Evolutionary conservation across 2,797 vertebrate genomes (phyloP), one percentile per base, ranked within the genome.

Genomic region (Anguilla pacifica): DNA sequence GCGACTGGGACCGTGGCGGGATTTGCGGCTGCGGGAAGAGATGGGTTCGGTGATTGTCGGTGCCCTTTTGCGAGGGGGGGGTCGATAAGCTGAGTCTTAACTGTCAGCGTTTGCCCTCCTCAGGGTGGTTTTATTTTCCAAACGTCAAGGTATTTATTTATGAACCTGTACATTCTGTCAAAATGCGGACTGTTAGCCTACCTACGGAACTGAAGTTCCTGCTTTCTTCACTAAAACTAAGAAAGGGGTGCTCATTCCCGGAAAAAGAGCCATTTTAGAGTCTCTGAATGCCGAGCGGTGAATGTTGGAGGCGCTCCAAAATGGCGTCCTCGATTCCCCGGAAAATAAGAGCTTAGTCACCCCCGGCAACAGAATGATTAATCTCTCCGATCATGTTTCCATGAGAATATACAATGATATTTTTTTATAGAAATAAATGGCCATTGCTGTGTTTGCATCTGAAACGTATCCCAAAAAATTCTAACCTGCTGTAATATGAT

Each of bases 71-170:
- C 19, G 15, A 79, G 19, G 57, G 9, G 9, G 19, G 1, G 86
- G 70, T 84, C 83, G 46, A 19, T 57, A 22, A 43, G 39, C 67
- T 74, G 19, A 55, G 17, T 49, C 22, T n/a, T n/a, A 67, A 67
- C 79, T 64, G 79, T 87, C 77, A 64, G 77, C 57, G 70, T n/a
- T 84, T 46, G 9, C 22, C 49, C 49, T 31, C 17, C 35, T 72
- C 64, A 49, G 49, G 49, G 82, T 11, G 67, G 11, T 88, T 77
- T 86, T 84, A 82, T 87, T 87, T 89, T 77, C 51, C 74, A 31
- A 28, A 49, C 55, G 83, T 82, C 59, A 88, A 91, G 87, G 70
- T 95, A 94, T 94, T 95, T 95, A 95, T 95, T 93, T 88, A 86
- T 88, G 87, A 84, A 72, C 25, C 46, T 87, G n/a, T 87, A 83